Percentiles rank a stretch among this genome's conserved stretches.
These are phyloP conservation scores for Mayetiola destructor DNA, from an alignment of 2,888 invertebrate species.

Conservation along the genomic window DNA sequence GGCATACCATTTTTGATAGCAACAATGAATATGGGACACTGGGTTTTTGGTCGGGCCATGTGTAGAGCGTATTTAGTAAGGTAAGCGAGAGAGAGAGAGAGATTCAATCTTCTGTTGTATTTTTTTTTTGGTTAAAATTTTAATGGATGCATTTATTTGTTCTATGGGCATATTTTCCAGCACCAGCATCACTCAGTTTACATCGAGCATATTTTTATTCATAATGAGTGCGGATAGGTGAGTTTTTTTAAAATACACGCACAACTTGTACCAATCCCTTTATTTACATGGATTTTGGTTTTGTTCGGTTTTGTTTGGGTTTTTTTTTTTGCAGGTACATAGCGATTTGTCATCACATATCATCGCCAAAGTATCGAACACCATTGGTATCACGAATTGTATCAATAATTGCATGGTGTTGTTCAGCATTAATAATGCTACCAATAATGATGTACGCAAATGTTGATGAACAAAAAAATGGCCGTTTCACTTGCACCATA, in stretches of 20 bases:
- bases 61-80: slow-evolving; percentile 76
- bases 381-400: slow-evolving; percentile 65
- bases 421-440: slow-evolving; percentile 65
- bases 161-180: no score
- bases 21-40: slow-evolving; percentile 57
- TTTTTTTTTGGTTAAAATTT: no score
- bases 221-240: slow-evolving; percentile 66
- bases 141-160: no score
- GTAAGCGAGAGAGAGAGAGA: no score
- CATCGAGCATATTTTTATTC: slow-evolving; percentile 68
- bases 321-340: neutral
- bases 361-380: slow-evolving; percentile 62
- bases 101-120: no score
- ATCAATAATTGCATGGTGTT: slow-evolving; percentile 62
- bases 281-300: neutral
- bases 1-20: slow-evolving; percentile 74
- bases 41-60: slow-evolving; percentile 69
- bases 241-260: no score
- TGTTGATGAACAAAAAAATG: slow-evolving; percentile 39
- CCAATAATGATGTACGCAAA: slow-evolving; percentile 71
- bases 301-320: no score
- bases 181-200: slow-evolving; percentile 76
- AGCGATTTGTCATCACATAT: slow-evolving; percentile 77
- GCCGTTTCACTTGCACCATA: slow-evolving; percentile 51
- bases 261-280: neutral